Evolutionary conservation across 2,888 invertebrate genomes (phyloP).

Genomic region (Deladenus siricidicola): DNA sequence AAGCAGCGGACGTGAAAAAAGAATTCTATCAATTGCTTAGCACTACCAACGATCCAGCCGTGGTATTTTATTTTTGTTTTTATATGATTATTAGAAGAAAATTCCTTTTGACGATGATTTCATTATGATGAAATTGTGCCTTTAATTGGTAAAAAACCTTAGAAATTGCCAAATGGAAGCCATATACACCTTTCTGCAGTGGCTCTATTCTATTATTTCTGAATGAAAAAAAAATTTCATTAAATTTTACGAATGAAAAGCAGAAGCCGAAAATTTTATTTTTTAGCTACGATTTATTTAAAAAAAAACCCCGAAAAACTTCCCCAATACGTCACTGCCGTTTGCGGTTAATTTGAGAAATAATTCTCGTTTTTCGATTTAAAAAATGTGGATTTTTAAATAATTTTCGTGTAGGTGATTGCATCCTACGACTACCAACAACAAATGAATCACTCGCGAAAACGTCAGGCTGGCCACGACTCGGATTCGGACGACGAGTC

Average conservation of each 20-base stretch:
- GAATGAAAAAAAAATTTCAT: background rate
- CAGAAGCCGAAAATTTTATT: slow-evolving; percentile 10
- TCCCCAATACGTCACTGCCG: no score
- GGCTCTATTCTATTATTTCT: no score
- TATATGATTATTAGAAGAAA: background rate
- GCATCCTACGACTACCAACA: slow-evolving; percentile 27
- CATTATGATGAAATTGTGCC: background rate
- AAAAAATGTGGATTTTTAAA: background rate
- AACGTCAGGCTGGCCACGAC: slow-evolving; percentile 22
- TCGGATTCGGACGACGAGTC: slow-evolving; percentile 42
- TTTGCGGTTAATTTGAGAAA: no score
- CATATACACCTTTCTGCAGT: no score
- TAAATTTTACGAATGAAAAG: slow-evolving; percentile 4
- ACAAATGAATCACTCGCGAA: slow-evolving; percentile 1
- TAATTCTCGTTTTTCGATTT: no score
- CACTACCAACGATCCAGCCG: slow-evolving; percentile 51
- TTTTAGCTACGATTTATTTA: no score
- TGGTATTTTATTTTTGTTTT: slow-evolving; percentile 27
- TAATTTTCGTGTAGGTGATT: slow-evolving; percentile 10
- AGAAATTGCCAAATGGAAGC: no score
- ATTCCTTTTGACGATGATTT: background rate
- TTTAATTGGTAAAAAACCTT: no score
- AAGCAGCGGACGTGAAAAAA: slow-evolving; percentile 50
- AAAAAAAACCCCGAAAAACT: no score
- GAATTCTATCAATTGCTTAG: slow-evolving; percentile 51